Conservation (phyloP, 2,797 vertebrate species). For the Ctenosaura bakeri region DNA sequence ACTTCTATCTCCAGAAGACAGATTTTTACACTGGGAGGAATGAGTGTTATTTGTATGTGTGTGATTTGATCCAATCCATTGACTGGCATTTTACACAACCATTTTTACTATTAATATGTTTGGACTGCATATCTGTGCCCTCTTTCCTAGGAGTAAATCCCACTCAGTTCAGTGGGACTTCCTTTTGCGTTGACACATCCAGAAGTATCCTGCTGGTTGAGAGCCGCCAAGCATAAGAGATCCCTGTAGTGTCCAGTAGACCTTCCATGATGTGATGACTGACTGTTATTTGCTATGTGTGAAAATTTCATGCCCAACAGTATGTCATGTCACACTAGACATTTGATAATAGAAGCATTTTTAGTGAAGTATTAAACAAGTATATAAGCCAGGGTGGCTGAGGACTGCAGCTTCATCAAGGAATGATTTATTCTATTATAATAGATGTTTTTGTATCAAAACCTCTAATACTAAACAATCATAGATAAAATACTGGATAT, state of each 20-base stretch:
- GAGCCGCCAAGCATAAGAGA: no score
- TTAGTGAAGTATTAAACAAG: slow-evolving; percentile 15
- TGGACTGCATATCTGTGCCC: not conserved
- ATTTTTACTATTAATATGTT: not conserved
- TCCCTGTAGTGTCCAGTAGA: not conserved
- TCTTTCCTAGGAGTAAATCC: not conserved
- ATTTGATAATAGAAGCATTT: not conserved
- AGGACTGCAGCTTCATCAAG: not conserved
- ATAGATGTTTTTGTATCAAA: not conserved
- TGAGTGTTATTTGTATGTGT: not conserved
- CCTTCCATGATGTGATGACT: not conserved
- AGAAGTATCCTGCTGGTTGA: not conserved
- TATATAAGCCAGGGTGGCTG: not conserved
- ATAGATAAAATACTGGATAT: slow-evolving; percentile 6
- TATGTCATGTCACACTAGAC: not conserved
- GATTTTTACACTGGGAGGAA: not conserved
- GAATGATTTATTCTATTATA: not conserved
- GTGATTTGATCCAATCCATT: not conserved
- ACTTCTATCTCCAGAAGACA: not conserved
- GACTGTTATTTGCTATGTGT: not conserved
- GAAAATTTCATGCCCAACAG: not conserved
- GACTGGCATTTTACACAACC: not conserved
- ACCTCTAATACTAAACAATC: not conserved
- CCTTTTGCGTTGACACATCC: not conserved
- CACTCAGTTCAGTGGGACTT: not conserved